Evolutionary conservation across 2,113 vertebrate genomes (phyloP).

Genomic region (Hippocampus guttulatus): DNA sequence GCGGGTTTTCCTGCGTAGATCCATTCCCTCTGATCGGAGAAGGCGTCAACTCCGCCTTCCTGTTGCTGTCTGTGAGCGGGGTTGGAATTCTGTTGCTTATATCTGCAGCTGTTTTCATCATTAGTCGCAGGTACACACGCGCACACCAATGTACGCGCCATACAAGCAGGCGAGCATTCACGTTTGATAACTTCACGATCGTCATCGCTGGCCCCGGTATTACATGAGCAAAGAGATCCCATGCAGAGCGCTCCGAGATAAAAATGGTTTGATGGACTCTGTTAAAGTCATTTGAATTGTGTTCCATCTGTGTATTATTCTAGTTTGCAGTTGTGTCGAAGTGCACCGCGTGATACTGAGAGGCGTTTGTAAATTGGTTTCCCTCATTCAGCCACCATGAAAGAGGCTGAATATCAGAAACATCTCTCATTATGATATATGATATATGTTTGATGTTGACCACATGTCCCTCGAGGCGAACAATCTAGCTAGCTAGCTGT

Average conservation of each 20-base stretch:
- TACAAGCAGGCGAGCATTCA: conserved; percentile 13
- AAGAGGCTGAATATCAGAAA: too few species aligned
- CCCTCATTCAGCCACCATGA: too few species aligned
- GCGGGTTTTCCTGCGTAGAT: conserved; percentile 65
- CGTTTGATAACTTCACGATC: not conserved
- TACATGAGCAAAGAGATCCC: not conserved
- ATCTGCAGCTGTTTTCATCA: conserved; percentile 91
- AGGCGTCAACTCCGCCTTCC: conserved; percentile 89
- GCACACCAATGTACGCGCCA: conserved; percentile 21
- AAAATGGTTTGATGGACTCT: not conserved
- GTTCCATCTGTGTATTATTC: too few species aligned
- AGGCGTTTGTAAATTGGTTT: too few species aligned
- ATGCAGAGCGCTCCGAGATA: too few species aligned
- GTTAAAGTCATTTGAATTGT: too few species aligned
- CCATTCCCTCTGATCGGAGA: conserved; percentile 95
- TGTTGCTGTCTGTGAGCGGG: conserved; percentile 89
- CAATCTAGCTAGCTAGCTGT: not conserved
- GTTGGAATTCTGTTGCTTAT: conserved; percentile 92
- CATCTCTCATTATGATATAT: too few species aligned
- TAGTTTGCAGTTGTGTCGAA: too few species aligned
- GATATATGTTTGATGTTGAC: too few species aligned
- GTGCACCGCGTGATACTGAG: too few species aligned
- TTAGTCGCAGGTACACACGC: conserved; percentile 86
- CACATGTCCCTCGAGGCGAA: too few species aligned
- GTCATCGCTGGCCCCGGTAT: not conserved